These are phyloP conservation scores for Threskiornis aethiopicus DNA, from an alignment of 2,797 vertebrate genomes.

Conservation along the genomic window DNA sequence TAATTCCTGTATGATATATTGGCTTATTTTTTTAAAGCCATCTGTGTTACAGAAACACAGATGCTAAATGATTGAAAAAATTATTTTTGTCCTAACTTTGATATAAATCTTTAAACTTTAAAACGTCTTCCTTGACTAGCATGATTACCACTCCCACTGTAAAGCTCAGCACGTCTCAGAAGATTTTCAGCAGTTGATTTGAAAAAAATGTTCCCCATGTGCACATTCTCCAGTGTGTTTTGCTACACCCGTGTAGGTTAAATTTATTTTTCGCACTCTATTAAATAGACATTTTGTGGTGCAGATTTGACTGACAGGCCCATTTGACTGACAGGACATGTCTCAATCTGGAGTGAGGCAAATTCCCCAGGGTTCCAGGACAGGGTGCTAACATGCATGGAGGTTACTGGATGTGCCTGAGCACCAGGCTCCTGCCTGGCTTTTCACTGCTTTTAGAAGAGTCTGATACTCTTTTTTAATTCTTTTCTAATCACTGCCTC, in stretches of 20 bases:
- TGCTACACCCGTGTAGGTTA: background rate
- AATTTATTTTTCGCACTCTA: background rate
- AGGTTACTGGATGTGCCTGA: background rate
- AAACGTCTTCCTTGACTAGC: background rate
- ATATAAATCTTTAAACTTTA: background rate
- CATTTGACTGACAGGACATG: background rate
- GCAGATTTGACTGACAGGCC: background rate
- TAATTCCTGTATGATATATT: background rate
- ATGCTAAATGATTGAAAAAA: background rate
- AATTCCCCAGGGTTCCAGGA: background rate
- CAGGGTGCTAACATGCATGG: fast-evolving
- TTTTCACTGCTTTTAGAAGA: background rate
- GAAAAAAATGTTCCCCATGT: background rate
- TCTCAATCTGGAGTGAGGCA: background rate
- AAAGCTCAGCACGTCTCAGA: background rate
- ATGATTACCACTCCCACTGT: background rate
- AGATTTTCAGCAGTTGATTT: background rate
- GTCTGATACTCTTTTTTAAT: background rate
- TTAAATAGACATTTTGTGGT: background rate
- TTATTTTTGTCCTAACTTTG: background rate
- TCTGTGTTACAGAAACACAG: background rate
- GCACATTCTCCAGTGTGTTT: background rate
- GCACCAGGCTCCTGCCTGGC: background rate
- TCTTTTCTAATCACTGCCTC: background rate
- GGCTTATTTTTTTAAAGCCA: background rate